These are phyloP conservation scores for Peromyscus eremicus DNA, from an alignment of 2,797 vertebrate species.

Conservation along the genomic window DNA sequence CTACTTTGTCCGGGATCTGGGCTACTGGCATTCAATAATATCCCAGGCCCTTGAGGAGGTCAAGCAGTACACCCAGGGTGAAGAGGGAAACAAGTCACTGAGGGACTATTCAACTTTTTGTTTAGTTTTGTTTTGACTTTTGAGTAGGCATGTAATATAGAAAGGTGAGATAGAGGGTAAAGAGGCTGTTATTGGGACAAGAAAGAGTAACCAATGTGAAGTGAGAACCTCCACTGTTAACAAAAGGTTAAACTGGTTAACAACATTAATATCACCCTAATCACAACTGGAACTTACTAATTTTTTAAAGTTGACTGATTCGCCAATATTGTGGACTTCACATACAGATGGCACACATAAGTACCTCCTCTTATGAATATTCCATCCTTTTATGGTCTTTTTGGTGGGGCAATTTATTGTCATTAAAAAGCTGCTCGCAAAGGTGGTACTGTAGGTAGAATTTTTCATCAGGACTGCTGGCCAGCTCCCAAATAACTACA, in stretches of 20 bases:
- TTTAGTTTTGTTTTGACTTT: conserved; percentile 13
- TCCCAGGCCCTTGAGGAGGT: conserved; percentile 42
- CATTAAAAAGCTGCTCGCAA: not conserved
- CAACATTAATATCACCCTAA: not conserved
- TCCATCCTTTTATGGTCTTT: not conserved
- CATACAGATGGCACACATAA: not conserved
- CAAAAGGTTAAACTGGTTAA: not conserved
- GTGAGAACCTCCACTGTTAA: not conserved
- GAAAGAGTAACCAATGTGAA: not conserved
- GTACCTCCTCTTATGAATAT: not conserved
- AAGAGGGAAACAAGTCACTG: conserved; percentile 2
- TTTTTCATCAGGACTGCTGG: not conserved
- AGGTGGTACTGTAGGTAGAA: not conserved
- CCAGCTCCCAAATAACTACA: not conserved
- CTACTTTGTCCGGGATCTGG: conserved; percentile 47
- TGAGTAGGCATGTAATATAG: not conserved
- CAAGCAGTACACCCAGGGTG: not conserved
- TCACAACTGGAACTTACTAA: not conserved
- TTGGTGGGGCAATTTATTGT: not conserved
- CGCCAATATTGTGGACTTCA: not conserved
- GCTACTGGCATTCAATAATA: not conserved
- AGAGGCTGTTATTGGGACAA: not conserved
- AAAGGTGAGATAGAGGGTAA: conserved; percentile 2
- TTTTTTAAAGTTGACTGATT: not conserved
- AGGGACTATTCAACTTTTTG: not conserved